Percentiles rank a stretch among this genome's conserved stretches.
These are phyloP conservation scores for Capra hircus DNA, from an alignment of 2,113 vertebrate genomes.

Conservation along the genomic window DNA sequence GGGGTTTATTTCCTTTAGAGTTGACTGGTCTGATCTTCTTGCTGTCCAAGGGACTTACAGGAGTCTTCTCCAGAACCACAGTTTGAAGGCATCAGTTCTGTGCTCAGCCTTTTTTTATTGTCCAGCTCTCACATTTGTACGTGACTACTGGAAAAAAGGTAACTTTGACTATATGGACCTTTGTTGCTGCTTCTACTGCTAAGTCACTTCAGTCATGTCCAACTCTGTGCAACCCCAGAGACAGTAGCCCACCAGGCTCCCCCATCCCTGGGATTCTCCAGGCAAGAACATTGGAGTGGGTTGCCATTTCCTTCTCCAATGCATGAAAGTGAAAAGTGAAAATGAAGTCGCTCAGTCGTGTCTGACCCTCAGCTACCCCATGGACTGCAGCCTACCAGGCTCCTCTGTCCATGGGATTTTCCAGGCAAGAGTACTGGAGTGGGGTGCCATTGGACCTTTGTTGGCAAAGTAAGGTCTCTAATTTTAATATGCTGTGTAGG, in stretches of 20 bases:
- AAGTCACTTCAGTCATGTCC: too few relatives aligned
- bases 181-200: neutral
- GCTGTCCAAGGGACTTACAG: neutral
- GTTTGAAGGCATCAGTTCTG: neutral
- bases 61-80: neutral
- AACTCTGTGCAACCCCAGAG: too few relatives aligned
- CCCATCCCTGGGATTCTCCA: too few relatives aligned
- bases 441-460: neutral
- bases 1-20: neutral
- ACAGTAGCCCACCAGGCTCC: too few relatives aligned
- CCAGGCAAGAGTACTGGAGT: too few relatives aligned
- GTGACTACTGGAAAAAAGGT: neutral
- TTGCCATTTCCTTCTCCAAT: too few relatives aligned
- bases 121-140: neutral
- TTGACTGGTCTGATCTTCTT: neutral
- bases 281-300: too few relatives aligned
- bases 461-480: neutral
- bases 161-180: neutral
- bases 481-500: neutral
- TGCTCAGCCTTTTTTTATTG: neutral
- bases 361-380: too few relatives aligned
- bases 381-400: too few relatives aligned
- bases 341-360: too few relatives aligned
- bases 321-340: too few relatives aligned
- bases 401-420: too few relatives aligned